Evolutionary conservation across 2,113 vertebrate species (phyloP).

Genomic region (Puntigrus tetrazona): DNA sequence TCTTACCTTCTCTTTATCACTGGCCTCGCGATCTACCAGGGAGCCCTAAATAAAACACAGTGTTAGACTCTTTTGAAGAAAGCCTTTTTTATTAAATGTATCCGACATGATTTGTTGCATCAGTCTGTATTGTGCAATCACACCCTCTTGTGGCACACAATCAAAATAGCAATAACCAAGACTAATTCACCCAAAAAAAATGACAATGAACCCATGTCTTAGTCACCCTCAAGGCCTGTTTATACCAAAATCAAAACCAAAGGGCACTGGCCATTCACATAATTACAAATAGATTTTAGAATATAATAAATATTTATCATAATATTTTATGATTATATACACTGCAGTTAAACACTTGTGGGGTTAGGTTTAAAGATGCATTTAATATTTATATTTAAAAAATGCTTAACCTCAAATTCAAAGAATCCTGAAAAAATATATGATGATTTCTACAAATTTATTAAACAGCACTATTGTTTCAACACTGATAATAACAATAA

Average conservation of each 20-base stretch:
- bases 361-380: neutral
- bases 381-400: neutral
- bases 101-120: neutral
- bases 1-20: slow-evolving; percentile 88
- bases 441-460: neutral
- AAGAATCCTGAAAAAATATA: neutral
- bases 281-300: neutral
- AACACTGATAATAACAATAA: neutral
- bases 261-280: neutral
- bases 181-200: too few relatives aligned
- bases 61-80: neutral
- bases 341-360: neutral
- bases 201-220: too few relatives aligned
- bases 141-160: slow-evolving; percentile 40
- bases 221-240: neutral
- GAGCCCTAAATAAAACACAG: slow-evolving; percentile 77
- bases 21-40: slow-evolving; percentile 87
- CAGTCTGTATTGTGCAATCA: neutral
- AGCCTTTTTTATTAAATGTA: neutral
- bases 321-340: neutral
- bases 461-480: neutral
- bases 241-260: neutral
- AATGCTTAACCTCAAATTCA: too few relatives aligned
- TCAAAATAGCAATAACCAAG: neutral
- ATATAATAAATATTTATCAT: neutral